Percentiles rank a stretch among this genome's conserved stretches.
These are phyloP conservation scores for Eledona agricola DNA, from an alignment of 2,888 invertebrate genomes.

Conservation along the genomic window DNA sequence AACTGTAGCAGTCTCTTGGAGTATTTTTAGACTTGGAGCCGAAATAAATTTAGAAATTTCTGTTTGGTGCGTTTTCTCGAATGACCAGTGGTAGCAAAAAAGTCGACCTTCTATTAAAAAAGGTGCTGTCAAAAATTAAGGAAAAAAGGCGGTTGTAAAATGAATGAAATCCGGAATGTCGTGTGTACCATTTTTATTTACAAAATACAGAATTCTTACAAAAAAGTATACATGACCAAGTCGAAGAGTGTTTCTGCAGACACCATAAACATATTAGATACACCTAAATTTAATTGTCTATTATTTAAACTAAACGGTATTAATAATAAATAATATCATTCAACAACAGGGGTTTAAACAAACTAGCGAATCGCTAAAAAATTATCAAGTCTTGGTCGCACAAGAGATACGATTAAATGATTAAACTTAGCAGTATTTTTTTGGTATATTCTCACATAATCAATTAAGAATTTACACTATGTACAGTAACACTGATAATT, in stretches of 20 bases:
- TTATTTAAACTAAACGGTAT: background rate
- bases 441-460: constrained; percentile 51
- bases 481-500: constrained; percentile 47
- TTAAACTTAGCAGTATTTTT: constrained; percentile 47
- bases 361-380: no score
- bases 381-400: constrained; percentile 25
- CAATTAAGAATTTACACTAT: constrained; percentile 53
- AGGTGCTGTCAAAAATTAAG: no score
- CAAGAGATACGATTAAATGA: constrained; percentile 42
- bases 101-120: background rate
- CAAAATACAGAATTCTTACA: constrained; percentile 40
- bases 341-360: constrained; percentile 18
- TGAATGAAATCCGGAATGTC: no score
- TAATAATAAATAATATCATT: constrained; percentile 12
- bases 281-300: no score
- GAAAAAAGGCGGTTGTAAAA: no score
- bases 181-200: constrained; percentile 36
- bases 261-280: no score
- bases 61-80: constrained; percentile 15
- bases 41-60: constrained; percentile 54
- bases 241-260: constrained; percentile 23
- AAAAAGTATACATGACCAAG: constrained; percentile 25
- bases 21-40: constrained; percentile 56
- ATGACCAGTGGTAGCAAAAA: background rate
- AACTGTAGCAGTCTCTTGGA: constrained; percentile 51